Evolutionary conservation across 2,113 vertebrate genomes (phyloP), one percentile per base, ranked within the genome.

Genomic region (Azemiops feae): DNA sequence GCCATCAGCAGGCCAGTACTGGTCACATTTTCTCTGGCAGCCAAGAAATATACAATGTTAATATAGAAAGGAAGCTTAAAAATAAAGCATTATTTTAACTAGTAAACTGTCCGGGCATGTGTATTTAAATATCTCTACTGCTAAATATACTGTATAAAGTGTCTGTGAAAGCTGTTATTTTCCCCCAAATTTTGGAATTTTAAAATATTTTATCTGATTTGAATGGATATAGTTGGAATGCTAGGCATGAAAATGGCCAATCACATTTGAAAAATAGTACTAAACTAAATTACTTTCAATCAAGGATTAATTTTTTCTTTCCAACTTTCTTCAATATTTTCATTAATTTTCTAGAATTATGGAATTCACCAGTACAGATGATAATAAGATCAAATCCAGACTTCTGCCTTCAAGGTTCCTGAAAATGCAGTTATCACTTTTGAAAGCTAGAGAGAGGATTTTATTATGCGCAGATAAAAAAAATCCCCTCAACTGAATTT

Each of bases 21-120:
- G 99, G 95, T 99, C 99, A 98, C 99, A 99, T 96, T 99, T 99
- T 96, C 98, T 99, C 99, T 99, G 97, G 92, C 91, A 96, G 85
- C 94, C 93, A 96, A 96, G 92, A 5, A 96, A 96, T 85, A 25
- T 0, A 93, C 85, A 95, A 53, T 69, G 39, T 93, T 57, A 89
- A 89, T 55, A 89, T 57, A n/a, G 3, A 89, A 91, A 91, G 39
- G 85, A 25, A 0, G 20, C 23, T 47, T 50, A 9, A 50, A 50
- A 50, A 57, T 86, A 86, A 74, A 39, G 53, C 27, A 53, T 53
- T 30, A 39, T 50, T 87, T 87, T 20, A 55, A 85, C 27, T 50
- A 57, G 53, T 16, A 74, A 53, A 55, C 60, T 88, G 14, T 34
- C 57, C 4, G 11, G 52, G 7, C 5, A 4, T 85, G 20, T 34